phyloP scores from a whole-genome alignment of 2,797 vertebrate genomes.

The Hybognathus amarus region DNA sequence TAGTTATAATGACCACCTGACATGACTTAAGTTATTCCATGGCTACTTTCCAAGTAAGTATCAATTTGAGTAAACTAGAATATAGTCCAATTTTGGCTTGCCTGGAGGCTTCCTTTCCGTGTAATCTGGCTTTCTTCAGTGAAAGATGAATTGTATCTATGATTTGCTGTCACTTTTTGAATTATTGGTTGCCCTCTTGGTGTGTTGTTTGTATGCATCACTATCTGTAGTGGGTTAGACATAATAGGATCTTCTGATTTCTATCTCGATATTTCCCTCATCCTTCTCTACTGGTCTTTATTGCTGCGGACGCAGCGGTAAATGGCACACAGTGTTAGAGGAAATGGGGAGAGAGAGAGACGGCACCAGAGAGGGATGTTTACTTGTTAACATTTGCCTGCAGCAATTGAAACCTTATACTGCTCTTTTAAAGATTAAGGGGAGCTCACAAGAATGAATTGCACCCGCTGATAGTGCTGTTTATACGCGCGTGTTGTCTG shows the following conservation, averaged over 20 bases:
- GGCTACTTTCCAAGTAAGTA: not conserved
- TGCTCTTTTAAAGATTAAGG: conserved; percentile 32
- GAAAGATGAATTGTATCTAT: conserved; percentile 35
- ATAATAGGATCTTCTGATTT: conserved; percentile 45
- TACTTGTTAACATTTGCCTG: conserved; percentile 44
- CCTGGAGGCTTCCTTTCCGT: not conserved
- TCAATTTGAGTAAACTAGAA: conserved; percentile 10
- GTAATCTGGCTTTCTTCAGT: not conserved
- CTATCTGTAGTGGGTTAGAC: conserved; percentile 42
- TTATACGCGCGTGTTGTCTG: not conserved
- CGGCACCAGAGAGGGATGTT: not conserved
- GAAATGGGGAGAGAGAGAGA: not conserved
- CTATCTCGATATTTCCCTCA: conserved; percentile 34
- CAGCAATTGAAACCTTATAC: conserved; percentile 22
- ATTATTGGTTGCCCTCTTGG: conserved; percentile 37
- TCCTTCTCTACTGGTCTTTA: conserved; percentile 41
- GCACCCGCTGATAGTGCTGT: conserved; percentile 3
- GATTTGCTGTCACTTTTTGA: conserved; percentile 35
- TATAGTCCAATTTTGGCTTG: not conserved
- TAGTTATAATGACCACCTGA: not conserved
- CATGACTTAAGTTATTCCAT: not conserved
- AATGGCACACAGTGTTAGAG: conserved; percentile 14
- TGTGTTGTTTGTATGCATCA: conserved; percentile 50
- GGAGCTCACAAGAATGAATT: conserved; percentile 22
- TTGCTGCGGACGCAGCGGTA: conserved; percentile 8